A percentile compares a stretch with the other conserved stretches of the same genome.
Evolutionary conservation across 2,113 vertebrate species (phyloP).

Genomic region (Boulengeromyrus knoepffleri): DNA sequence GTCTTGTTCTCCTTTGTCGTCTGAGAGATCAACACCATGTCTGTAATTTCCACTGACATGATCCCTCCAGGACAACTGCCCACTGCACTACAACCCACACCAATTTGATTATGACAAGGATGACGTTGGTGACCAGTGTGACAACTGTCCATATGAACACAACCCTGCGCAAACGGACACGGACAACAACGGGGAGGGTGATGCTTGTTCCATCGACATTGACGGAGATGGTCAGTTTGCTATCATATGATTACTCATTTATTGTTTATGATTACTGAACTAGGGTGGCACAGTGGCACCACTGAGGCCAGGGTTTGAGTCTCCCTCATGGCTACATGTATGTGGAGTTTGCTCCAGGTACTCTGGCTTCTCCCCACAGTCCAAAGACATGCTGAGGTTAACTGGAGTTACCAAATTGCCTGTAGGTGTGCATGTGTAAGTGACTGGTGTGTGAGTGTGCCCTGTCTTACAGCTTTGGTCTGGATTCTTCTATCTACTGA

Average conservation of each 20-base stretch:
- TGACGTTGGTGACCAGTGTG: conserved; percentile 86
- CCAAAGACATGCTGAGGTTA: not conserved
- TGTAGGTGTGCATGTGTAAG: not conserved
- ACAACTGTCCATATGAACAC: conserved; percentile 89
- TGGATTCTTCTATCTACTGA: not conserved
- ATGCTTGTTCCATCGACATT: conserved; percentile 88
- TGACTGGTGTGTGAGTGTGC: not conserved
- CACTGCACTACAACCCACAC: conserved; percentile 83
- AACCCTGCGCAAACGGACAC: conserved; percentile 90
- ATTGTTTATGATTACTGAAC: not conserved
- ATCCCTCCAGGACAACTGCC: conserved; percentile 82
- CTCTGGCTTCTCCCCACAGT: not conserved
- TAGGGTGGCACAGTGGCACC: not conserved
- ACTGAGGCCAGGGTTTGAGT: not conserved
- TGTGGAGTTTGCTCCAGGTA: not conserved
- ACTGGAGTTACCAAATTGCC: not conserved
- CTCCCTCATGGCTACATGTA: not conserved
- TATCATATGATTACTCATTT: not conserved
- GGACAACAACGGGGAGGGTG: conserved; percentile 82
- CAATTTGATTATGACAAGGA: conserved; percentile 91
- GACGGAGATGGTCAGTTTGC: conserved; percentile 81
- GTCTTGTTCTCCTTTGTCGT: not conserved
- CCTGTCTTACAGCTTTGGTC: not conserved
- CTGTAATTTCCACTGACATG: not conserved
- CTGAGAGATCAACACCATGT: not conserved